These are phyloP conservation scores for Copsychus sechellarum DNA, from an alignment of 2,113 vertebrate genomes.

Conservation along the genomic window DNA sequence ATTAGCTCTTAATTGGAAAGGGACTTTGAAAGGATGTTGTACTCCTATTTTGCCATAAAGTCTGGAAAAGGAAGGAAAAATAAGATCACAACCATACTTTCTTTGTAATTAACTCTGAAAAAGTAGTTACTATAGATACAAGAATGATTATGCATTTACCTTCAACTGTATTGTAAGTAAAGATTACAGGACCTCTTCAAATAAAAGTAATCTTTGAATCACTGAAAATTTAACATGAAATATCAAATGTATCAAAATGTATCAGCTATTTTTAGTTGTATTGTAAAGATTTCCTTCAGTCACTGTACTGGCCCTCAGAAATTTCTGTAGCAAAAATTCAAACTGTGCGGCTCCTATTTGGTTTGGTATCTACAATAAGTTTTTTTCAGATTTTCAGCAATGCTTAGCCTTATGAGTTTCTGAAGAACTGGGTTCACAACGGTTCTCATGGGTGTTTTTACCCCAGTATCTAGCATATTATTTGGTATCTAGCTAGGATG, in stretches of 20 bases:
- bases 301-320: neutral
- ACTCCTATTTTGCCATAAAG: neutral
- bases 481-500: neutral
- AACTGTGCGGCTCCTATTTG: neutral
- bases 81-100: neutral
- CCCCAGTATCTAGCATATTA: neutral
- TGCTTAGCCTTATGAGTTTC: neutral
- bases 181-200: neutral
- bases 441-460: neutral
- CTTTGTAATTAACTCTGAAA: neutral
- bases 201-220: neutral
- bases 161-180: neutral
- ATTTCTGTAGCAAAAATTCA: neutral
- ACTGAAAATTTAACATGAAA: neutral
- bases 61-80: neutral
- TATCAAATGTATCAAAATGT: neutral
- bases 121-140: neutral
- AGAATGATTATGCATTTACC: neutral
- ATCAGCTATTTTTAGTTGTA: neutral
- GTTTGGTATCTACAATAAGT: neutral
- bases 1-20: constrained; percentile 7
- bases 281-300: neutral
- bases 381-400: neutral
- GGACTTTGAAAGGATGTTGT: neutral
- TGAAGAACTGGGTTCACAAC: neutral